phyloP scores from a whole-genome alignment of 2,113 vertebrate species.

The Chaetodon trifascialis region DNA sequence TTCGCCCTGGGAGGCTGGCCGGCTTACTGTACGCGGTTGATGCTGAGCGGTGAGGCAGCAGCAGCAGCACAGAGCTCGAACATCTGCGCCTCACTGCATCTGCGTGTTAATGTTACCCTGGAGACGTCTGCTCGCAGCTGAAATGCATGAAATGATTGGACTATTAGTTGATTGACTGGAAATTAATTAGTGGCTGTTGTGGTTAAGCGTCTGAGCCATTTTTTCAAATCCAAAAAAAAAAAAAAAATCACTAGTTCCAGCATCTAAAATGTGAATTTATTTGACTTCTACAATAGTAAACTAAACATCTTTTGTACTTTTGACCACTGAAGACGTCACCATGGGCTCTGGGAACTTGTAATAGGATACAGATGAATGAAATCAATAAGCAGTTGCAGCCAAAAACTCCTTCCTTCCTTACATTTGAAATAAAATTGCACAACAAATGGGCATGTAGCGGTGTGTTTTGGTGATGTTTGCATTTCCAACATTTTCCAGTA shows the following conservation, averaged over 20 bases:
- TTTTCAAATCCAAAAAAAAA: neutral
- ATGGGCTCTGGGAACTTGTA: too few relatives aligned
- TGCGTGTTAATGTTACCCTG: neutral
- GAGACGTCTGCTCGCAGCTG: neutral
- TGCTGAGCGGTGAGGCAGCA: conserved; percentile 50
- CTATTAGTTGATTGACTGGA: neutral
- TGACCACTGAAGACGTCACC: neutral
- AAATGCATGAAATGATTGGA: neutral
- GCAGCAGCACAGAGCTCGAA: conserved; percentile 17
- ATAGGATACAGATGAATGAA: neutral
- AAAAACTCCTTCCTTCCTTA: neutral
- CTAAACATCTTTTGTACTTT: neutral
- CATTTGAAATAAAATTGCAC: neutral
- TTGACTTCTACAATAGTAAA: neutral
- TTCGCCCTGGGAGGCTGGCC: conserved; percentile 44
- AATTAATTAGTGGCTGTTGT: neutral
- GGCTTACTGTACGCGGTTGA: conserved; percentile 46
- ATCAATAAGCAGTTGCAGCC: neutral
- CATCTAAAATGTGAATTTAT: neutral
- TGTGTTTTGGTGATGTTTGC: neutral
- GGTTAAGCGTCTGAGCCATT: neutral
- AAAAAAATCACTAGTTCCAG: neutral
- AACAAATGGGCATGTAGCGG: neutral
- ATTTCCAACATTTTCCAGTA: neutral
- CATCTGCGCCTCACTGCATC: conserved; percentile 38